phyloP scores from a whole-genome alignment of 2,888 invertebrate species.

The Drosophila mercatorum region DNA sequence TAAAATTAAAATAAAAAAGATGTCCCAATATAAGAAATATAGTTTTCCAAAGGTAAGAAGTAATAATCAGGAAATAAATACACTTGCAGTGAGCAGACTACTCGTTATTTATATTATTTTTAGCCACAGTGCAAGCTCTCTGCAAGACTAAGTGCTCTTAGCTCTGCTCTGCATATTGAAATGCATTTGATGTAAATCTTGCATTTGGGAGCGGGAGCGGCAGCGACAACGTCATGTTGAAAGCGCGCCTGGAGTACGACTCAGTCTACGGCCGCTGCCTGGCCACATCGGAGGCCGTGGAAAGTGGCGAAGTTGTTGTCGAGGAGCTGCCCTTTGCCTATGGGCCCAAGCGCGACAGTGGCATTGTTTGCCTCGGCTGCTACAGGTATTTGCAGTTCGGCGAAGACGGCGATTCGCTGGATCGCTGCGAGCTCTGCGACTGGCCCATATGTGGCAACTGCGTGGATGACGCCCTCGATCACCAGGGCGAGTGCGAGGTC shows the following conservation, averaged over 20 bases:
- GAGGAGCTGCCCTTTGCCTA: slow-evolving; percentile 90
- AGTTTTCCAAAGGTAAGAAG: background rate
- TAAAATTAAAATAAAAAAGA: background rate
- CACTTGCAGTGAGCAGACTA: background rate
- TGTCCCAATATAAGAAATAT: too few relatives aligned
- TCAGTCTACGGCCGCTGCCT: slow-evolving; percentile 89
- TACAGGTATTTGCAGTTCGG: slow-evolving; percentile 86
- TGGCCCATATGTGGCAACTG: slow-evolving; percentile 87
- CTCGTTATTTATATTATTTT: slow-evolving; percentile 24
- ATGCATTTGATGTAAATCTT: slow-evolving; percentile 27
- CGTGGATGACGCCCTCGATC: slow-evolving; percentile 83
- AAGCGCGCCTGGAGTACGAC: slow-evolving; percentile 84
- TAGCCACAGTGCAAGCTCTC: slow-evolving; percentile 31
- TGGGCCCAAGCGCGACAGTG: slow-evolving; percentile 91
- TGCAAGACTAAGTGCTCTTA: background rate
- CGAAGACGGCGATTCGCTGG: slow-evolving; percentile 82
- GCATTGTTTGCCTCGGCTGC: slow-evolving; percentile 91
- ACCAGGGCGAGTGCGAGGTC: slow-evolving; percentile 89
- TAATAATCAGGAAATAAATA: background rate
- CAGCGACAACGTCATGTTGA: slow-evolving; percentile 73
- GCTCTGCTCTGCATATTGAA: slow-evolving; percentile 20
- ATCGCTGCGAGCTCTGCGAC: slow-evolving; percentile 90
- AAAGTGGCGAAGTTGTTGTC: slow-evolving; percentile 90
- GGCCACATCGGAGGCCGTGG: slow-evolving; percentile 88
- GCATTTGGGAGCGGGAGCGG: slow-evolving; percentile 31